These are phyloP conservation scores for Axis porcinus DNA, from an alignment of 2,113 vertebrate genomes.

Conservation along the genomic window DNA sequence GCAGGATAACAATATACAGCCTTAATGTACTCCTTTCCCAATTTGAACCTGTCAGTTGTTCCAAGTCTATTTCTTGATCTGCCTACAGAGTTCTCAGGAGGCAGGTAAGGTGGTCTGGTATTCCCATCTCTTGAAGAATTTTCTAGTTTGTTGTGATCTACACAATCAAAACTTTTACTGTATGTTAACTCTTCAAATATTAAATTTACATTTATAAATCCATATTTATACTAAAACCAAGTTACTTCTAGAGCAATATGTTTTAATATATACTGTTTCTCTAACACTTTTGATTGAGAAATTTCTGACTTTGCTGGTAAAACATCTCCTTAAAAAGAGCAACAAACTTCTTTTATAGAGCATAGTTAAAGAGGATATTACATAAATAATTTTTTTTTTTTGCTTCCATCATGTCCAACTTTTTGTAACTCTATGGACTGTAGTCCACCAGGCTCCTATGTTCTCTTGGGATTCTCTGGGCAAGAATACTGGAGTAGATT, in stretches of 20 bases:
- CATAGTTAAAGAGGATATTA: not conserved
- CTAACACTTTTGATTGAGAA: not conserved
- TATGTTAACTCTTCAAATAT: not conserved
- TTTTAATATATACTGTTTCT: not conserved
- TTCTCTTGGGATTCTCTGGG: not conserved
- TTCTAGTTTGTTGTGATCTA: not conserved
- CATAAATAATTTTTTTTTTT: not conserved
- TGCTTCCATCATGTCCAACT: not conserved
- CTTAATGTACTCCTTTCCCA: not conserved
- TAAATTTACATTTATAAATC: not conserved
- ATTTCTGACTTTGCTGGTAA: slow-evolving; percentile 1
- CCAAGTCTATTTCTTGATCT: not conserved
- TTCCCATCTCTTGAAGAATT: not conserved
- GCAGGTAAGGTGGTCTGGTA: not conserved
- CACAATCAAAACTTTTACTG: not conserved
- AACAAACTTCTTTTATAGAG: not conserved
- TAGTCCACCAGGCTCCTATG: not conserved
- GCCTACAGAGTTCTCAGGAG: not conserved
- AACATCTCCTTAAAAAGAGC: not conserved
- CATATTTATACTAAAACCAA: not conserved
- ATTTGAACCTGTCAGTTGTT: not conserved
- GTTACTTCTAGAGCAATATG: not conserved
- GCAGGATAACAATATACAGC: not conserved
- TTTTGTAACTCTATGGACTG: not conserved
- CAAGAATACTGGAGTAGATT: not conserved